These are phyloP conservation scores for Cetoscarus ocellatus DNA, from an alignment of 2,797 vertebrate genomes.

Conservation along the genomic window DNA sequence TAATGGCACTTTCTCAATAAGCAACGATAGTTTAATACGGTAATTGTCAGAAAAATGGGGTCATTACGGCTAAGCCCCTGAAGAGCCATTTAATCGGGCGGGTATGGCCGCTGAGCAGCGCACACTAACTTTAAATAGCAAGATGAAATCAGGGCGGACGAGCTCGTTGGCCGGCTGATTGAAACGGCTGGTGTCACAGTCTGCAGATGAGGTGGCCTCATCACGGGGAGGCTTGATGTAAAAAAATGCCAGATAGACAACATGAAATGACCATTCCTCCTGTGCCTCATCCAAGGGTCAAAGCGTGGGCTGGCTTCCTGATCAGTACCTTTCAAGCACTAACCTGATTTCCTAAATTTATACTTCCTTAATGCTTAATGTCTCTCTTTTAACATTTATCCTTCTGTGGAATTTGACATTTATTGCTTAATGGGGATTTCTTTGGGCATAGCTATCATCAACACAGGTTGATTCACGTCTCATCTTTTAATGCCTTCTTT, in stretches of 20 bases:
- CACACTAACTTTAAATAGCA: slow-evolving; percentile 77
- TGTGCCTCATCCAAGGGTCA: slow-evolving; percentile 72
- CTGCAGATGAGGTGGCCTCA: slow-evolving; percentile 74
- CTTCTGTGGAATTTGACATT: slow-evolving; percentile 65
- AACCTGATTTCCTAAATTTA: slow-evolving; percentile 72
- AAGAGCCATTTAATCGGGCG: slow-evolving; percentile 87
- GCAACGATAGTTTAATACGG: slow-evolving; percentile 96
- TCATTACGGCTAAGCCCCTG: slow-evolving; percentile 84
- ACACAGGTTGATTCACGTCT: slow-evolving; percentile 40
- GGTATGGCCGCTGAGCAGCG: slow-evolving; percentile 73
- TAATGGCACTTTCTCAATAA: slow-evolving; percentile 89
- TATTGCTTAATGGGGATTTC: slow-evolving; percentile 75
- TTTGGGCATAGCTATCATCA: slow-evolving; percentile 58
- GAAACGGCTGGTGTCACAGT: slow-evolving; percentile 73
- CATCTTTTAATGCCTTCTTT: slow-evolving; percentile 33
- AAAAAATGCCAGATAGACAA: slow-evolving; percentile 78
- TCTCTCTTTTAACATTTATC: slow-evolving; percentile 76
- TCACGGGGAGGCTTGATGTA: slow-evolving; percentile 61
- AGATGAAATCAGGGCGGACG: slow-evolving; percentile 76
- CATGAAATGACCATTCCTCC: slow-evolving; percentile 78
- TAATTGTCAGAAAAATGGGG: slow-evolving; percentile 92
- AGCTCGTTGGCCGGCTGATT: slow-evolving; percentile 63
- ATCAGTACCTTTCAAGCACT: slow-evolving; percentile 65
- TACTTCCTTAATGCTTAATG: slow-evolving; percentile 67
- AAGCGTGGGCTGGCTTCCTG: slow-evolving; percentile 36